Percentiles rank a stretch among this genome's conserved stretches.
Evolutionary conservation across 2,113 vertebrate species (phyloP).

Genomic region (Alethe castanea): DNA sequence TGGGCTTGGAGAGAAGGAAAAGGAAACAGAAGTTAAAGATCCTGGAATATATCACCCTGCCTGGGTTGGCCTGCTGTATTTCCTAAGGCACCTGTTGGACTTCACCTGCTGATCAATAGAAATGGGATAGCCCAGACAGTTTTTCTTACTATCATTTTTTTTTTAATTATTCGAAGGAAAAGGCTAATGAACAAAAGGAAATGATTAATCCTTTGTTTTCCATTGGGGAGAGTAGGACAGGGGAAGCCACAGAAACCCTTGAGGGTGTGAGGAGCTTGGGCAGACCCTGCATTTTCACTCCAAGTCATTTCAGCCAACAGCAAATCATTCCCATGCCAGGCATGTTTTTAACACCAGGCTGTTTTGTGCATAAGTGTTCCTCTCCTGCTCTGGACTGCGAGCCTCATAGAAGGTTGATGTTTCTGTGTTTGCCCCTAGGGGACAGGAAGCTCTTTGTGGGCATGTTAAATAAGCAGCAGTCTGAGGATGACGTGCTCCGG

Average conservation of each 20-base stretch:
- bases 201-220: not conserved
- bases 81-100: not conserved
- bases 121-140: not conserved
- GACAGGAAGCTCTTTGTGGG: constrained; percentile 96
- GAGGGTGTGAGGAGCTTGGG: not conserved
- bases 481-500: constrained; percentile 95
- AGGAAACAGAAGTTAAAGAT: not conserved
- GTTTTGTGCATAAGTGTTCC: not conserved
- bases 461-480: constrained; percentile 99
- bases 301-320: not conserved
- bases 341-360: not conserved
- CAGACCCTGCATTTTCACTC: not conserved
- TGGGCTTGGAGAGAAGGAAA: not conserved
- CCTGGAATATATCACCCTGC: not conserved
- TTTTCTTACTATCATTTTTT: not conserved
- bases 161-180: not conserved
- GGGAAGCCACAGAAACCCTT: not conserved
- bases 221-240: not conserved
- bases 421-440: constrained; percentile 74
- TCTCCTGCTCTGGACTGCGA: not conserved
- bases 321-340: not conserved
- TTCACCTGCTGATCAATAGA: not conserved
- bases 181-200: not conserved
- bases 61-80: not conserved
- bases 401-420: constrained; percentile 67